Evolutionary conservation across 2,113 vertebrate genomes (phyloP), one percentile per base, ranked within the genome.

Genomic region (Hemichromis elongatus): DNA sequence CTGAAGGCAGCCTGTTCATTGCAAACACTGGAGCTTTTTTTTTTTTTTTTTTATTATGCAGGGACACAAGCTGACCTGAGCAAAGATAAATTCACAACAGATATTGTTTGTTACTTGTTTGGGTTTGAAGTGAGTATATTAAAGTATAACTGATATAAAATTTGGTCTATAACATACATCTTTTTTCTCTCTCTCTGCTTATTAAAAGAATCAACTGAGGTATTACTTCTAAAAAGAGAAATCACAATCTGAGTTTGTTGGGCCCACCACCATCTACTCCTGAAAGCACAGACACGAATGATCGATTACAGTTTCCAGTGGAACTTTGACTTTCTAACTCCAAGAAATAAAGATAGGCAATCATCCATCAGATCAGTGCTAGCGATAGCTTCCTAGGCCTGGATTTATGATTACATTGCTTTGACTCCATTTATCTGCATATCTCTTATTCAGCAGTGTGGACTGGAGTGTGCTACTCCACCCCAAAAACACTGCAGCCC

Each of bases 381-480:
- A 30, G 45, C 3, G 9, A 73, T 85, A 56, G 83, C 83, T 84
- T 89, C 77, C 86, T 35, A 79, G 77, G 54, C 81, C 47, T 82
- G 84, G 91, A 88, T 86, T 83, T 92, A 85, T 80, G 86, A 92
- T 91, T 84, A 81, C 77, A 79, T 61, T 47, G 37, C 85, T 83
- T 90, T 88, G 75, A 85, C 87, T 92, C 84, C 56, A 90, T 92
- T 88, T 90, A 90, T 92, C 85, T 90, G 82, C 78, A 91, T 90
- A 87, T 52, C 24, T 87, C 79, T 86, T 83, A 89, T 91, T 94
- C 93, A 90, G 88, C 86, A 90, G 78, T 78, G 90, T 86, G 80
- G 84, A 75, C 28, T 45, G 57, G 42, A 85, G 80, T 47, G 42
- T 79, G 75, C 63, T 35, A 11, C 79, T 85, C 40, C 54, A 56